phyloP scores from a whole-genome alignment of 1,140 invertebrate species.

The Radopholus similis region DNA sequence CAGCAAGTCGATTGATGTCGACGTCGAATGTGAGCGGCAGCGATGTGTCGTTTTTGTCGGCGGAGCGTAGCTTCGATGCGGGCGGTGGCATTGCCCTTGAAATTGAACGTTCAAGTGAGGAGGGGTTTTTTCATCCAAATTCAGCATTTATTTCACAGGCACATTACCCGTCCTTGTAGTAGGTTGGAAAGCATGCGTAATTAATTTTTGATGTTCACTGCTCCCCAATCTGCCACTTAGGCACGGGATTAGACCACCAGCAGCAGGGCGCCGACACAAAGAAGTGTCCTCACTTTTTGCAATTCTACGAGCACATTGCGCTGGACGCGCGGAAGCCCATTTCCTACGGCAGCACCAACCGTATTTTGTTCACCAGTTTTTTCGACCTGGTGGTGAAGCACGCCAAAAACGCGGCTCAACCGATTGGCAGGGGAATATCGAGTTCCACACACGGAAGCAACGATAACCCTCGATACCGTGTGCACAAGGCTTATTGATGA shows the following conservation, averaged over 20 bases:
- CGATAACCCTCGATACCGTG: too few relatives aligned
- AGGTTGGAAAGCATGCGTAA: conserved; percentile 13
- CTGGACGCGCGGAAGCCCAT: conserved; percentile 38
- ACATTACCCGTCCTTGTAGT: too few relatives aligned
- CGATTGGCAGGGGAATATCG: too few relatives aligned
- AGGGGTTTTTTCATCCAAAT: not conserved
- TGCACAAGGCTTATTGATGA: too few relatives aligned
- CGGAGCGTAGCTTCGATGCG: not conserved
- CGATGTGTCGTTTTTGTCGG: not conserved
- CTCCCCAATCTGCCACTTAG: conserved; percentile 18
- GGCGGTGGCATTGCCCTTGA: conserved; percentile 11
- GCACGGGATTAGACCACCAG: conserved; percentile 25
- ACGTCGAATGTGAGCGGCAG: not conserved
- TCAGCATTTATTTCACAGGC: conserved; percentile 11
- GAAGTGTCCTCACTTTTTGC: not conserved
- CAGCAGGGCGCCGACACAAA: conserved; percentile 20
- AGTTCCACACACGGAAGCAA: too few relatives aligned
- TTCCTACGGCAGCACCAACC: conserved; percentile 35
- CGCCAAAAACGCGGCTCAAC: too few relatives aligned
- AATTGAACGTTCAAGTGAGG: conserved; percentile 9
- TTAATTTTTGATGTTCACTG: conserved; percentile 15
- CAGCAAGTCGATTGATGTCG: conserved; percentile 4
- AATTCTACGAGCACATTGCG: conserved; percentile 22
- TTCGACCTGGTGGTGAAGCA: not conserved
- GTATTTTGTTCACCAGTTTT: conserved; percentile 29